phyloP scores from a whole-genome alignment of 2,113 vertebrate species.

The Myxocyprinus asiaticus region DNA sequence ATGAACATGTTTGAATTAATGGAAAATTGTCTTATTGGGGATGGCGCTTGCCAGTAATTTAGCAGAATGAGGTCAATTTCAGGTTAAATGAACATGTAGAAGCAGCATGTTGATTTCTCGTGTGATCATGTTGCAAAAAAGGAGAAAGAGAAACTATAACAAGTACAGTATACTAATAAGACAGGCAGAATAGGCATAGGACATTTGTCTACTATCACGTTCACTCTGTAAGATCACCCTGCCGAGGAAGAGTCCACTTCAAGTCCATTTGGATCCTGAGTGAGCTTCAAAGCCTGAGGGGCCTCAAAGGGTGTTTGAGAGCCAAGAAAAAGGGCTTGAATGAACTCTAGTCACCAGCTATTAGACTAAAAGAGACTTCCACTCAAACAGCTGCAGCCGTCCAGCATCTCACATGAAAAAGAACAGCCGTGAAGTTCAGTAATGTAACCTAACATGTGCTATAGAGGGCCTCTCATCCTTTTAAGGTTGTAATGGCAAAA shows the following conservation, averaged over 20 bases:
- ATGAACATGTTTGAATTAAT: too few relatives aligned
- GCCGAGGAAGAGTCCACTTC: constrained; percentile 21
- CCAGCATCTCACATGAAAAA: constrained; percentile 19
- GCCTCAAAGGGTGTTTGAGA: constrained; percentile 30
- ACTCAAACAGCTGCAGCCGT: constrained; percentile 22
- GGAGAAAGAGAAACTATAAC: too few relatives aligned
- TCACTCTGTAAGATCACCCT: not conserved
- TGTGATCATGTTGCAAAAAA: too few relatives aligned
- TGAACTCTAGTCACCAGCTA: constrained; percentile 31
- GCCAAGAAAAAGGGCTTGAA: not conserved
- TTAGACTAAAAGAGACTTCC: not conserved
- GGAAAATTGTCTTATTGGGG: too few relatives aligned
- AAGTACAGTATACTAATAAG: too few relatives aligned
- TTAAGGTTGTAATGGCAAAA: not conserved
- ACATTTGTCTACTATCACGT: constrained; percentile 6
- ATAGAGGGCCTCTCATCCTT: not conserved
- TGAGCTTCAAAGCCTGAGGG: constrained; percentile 45
- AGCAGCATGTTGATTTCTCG: too few relatives aligned
- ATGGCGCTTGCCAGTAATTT: too few relatives aligned
- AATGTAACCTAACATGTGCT: not conserved
- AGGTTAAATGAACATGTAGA: too few relatives aligned
- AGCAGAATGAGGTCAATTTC: too few relatives aligned
- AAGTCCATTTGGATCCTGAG: constrained; percentile 41
- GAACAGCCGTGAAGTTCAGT: not conserved
- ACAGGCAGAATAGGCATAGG: too few relatives aligned